Evolutionary conservation across 2,113 vertebrate genomes (phyloP).

Genomic region (Clarias gariepinus): DNA sequence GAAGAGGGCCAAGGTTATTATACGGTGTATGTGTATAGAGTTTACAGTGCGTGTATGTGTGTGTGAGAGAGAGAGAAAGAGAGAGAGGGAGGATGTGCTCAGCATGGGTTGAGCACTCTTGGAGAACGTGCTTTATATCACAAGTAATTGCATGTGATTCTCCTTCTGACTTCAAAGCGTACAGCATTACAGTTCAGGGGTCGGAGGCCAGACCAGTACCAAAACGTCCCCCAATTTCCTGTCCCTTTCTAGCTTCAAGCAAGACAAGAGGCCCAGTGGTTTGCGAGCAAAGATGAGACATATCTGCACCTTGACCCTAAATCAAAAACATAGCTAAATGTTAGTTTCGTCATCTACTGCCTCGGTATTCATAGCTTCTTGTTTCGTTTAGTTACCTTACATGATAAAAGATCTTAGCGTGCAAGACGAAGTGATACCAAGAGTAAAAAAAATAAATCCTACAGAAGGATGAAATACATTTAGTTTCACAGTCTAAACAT

Average conservation of each 20-base stretch:
- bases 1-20: neutral
- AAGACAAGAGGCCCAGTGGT: slow-evolving; percentile 45
- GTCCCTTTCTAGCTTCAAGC: slow-evolving; percentile 64
- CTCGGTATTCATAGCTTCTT: neutral
- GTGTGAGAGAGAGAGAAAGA: slow-evolving; percentile 4
- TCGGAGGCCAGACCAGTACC: slow-evolving; percentile 66
- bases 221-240: slow-evolving; percentile 72
- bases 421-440: neutral
- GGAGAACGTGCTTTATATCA: slow-evolving; percentile 64
- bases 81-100: slow-evolving; percentile 58
- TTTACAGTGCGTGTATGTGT: slow-evolving; percentile 33
- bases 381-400: neutral
- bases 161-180: slow-evolving; percentile 69
- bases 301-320: slow-evolving; percentile 15
- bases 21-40: slow-evolving; percentile 26
- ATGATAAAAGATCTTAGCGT: neutral
- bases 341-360: neutral
- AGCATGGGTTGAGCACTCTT: slow-evolving; percentile 60
- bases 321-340: neutral
- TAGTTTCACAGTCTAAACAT: neutral
- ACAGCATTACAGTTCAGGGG: slow-evolving; percentile 64
- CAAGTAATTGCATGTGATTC: slow-evolving; percentile 72
- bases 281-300: slow-evolving; percentile 26
- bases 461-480: neutral
- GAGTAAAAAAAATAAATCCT: neutral